Conservation (phyloP, 2,113 vertebrate genomes). For the Nanorana parkeri region DNA sequence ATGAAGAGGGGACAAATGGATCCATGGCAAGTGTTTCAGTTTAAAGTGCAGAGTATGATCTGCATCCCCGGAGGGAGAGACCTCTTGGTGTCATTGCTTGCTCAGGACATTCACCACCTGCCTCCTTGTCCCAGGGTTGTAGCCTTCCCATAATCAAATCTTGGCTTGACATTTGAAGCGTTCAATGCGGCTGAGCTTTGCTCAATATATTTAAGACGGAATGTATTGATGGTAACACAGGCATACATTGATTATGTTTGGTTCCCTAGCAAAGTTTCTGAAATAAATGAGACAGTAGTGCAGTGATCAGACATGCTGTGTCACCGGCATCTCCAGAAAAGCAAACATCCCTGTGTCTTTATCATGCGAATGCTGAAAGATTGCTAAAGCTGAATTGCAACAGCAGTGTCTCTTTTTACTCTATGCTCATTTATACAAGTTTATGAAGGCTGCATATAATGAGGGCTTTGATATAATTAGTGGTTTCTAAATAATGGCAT, state of each 20-base stretch:
- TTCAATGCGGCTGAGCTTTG: slow-evolving; percentile 20
- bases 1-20: slow-evolving; percentile 40
- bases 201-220: slow-evolving; percentile 51
- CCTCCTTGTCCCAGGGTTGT: slow-evolving; percentile 51
- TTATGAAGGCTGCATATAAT: too few species aligned
- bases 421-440: too few species aligned
- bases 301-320: slow-evolving; percentile 32
- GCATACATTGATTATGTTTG: slow-evolving; percentile 33
- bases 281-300: slow-evolving; percentile 51
- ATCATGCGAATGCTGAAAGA: neutral
- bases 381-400: neutral
- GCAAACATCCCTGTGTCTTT: neutral
- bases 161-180: slow-evolving; percentile 45
- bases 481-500: too few species aligned
- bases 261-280: slow-evolving; percentile 27
- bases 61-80: slow-evolving; percentile 19
- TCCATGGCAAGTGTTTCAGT: slow-evolving; percentile 43
- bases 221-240: slow-evolving; percentile 31
- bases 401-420: too few species aligned
- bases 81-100: slow-evolving; percentile 40
- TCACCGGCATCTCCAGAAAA: slow-evolving; percentile 10
- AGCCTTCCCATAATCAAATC: slow-evolving; percentile 50
- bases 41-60: slow-evolving; percentile 43
- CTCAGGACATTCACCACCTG: slow-evolving; percentile 48
- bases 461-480: too few species aligned